Conservation (phyloP, 53 echinoderm and acorn worm genomes). For the Arbacia lixula region DNA sequence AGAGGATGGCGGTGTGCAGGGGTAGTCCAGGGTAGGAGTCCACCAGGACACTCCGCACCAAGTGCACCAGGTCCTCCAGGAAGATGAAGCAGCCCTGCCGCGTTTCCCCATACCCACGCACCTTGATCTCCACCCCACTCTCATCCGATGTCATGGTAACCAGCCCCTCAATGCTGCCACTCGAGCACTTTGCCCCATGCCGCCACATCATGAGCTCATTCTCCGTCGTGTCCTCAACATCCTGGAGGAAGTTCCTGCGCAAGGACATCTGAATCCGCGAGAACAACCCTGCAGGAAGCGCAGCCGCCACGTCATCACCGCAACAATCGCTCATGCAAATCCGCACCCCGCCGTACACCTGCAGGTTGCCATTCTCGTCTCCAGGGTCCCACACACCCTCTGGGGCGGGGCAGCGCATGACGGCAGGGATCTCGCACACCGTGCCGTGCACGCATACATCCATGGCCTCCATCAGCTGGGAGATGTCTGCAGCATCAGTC, state of each 20-base stretch:
- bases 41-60: constrained; percentile 78
- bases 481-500: constrained; percentile 79
- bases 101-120: constrained; percentile 79
- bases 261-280: constrained; percentile 89
- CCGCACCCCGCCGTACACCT: constrained; percentile 90
- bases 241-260: constrained; percentile 89
- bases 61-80: constrained; percentile 91
- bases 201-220: constrained; percentile 92
- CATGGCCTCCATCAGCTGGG: constrained; percentile 93
- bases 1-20: constrained; percentile 76
- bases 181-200: constrained; percentile 92
- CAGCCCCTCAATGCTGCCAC: constrained; percentile 90
- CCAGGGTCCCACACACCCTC: constrained; percentile 86
- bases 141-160: constrained; percentile 82
- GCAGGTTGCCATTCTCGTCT: constrained; percentile 79
- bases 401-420: constrained; percentile 75
- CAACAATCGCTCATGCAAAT: constrained; percentile 85
- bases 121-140: constrained; percentile 81
- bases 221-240: constrained; percentile 85
- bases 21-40: constrained; percentile 91
- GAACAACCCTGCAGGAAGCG: constrained; percentile 83
- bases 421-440: constrained; percentile 92
- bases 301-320: too few species aligned
- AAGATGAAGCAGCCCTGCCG: constrained; percentile 96
- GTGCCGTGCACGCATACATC: constrained; percentile 91